Evolutionary conservation across 2,888 invertebrate species (phyloP).

Genomic region (Cylloceria caligata): DNA sequence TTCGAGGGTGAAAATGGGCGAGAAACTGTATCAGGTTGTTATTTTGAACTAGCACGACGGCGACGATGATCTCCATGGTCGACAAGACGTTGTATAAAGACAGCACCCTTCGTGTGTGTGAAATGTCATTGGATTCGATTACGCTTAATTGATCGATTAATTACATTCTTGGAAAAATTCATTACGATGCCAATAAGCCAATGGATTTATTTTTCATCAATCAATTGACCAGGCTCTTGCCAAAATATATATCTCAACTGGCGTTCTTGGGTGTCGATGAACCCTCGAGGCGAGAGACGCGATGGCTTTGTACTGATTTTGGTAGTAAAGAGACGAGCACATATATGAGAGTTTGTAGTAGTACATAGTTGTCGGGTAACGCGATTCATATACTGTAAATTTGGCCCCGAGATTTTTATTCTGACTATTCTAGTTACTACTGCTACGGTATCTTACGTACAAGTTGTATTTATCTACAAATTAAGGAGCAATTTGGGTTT

Average conservation of each 20-base stretch:
- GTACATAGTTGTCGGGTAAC: background rate
- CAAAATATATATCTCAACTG: background rate
- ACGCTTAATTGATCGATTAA: slow-evolving; percentile 20
- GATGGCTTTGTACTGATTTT: background rate
- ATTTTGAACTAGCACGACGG: background rate
- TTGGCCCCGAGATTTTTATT: background rate
- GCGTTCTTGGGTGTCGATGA: slow-evolving; percentile 28
- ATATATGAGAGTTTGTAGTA: background rate
- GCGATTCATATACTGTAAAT: slow-evolving; percentile 4
- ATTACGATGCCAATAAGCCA: background rate
- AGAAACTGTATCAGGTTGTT: slow-evolving; percentile 29
- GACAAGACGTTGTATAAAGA: background rate
- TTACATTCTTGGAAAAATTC: slow-evolving; percentile 1
- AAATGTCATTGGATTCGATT: background rate
- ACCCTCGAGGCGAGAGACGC: background rate
- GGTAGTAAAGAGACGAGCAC: background rate
- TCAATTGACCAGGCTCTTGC: slow-evolving; percentile 1
- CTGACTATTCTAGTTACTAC: background rate
- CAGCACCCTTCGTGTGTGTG: background rate
- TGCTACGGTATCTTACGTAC: background rate
- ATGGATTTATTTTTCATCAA: background rate
- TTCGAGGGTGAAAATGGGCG: slow-evolving; percentile 27
- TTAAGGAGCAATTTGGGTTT: background rate
- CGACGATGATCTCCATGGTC: background rate
- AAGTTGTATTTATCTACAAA: background rate